A percentile compares a stretch with the other conserved stretches of the same genome.
Conservation (phyloP, 2,888 invertebrate species). For the Drosophila koepferae region DNA sequence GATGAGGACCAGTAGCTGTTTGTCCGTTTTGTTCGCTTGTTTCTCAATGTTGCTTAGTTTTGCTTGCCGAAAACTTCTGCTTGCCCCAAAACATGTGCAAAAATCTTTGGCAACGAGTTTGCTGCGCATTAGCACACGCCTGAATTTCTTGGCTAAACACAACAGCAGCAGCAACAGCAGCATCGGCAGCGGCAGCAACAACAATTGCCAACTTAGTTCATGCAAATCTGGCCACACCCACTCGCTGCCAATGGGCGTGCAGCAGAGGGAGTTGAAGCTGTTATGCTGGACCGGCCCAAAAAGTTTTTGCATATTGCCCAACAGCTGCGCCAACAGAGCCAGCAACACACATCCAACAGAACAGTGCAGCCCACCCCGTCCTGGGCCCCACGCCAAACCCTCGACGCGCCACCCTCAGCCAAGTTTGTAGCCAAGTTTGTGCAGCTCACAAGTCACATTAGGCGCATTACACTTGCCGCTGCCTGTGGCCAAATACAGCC, state of each 20-base stretch:
- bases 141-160: slow-evolving; percentile 64
- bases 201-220: slow-evolving; percentile 36
- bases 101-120: slow-evolving; percentile 70
- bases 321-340: slow-evolving; percentile 52
- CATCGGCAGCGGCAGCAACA: slow-evolving; percentile 5
- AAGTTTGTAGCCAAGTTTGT: slow-evolving; percentile 48
- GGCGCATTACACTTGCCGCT: slow-evolving; percentile 54
- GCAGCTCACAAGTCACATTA: slow-evolving; percentile 37
- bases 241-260: slow-evolving; percentile 9
- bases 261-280: background rate
- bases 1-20: slow-evolving; percentile 62
- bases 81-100: slow-evolving; percentile 74
- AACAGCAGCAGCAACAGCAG: slow-evolving; percentile 12
- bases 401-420: slow-evolving; percentile 9
- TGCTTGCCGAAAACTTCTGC: slow-evolving; percentile 58
- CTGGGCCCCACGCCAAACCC: background rate
- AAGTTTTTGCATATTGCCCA: slow-evolving; percentile 50
- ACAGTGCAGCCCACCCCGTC: background rate
- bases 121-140: slow-evolving; percentile 76
- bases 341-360: background rate
- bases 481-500: slow-evolving; percentile 9
- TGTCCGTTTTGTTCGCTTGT: slow-evolving; percentile 54
- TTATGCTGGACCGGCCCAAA: slow-evolving; percentile 11
- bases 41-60: slow-evolving; percentile 40
- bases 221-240: slow-evolving; percentile 51